Evolutionary conservation across 2,797 vertebrate species (phyloP), one percentile per base, ranked within the genome.

Genomic region (Pipistrellus nathusii): DNA sequence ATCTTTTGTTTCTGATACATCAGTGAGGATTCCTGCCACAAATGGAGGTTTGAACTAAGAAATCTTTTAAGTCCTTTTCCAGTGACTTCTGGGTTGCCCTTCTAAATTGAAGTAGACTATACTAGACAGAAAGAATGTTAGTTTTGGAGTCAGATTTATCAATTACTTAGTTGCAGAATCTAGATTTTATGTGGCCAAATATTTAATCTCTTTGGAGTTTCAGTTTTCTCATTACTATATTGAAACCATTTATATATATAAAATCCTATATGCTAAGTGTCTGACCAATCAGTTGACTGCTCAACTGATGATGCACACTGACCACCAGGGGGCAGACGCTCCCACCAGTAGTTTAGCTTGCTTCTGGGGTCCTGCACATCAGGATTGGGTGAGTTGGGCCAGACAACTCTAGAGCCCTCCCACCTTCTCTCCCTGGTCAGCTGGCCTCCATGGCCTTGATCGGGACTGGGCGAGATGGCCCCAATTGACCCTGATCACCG

Each of bases 111-210:
- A 75, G 6, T 77, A 66, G 20, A 91, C 13, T 41, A 1, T 53
- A 35, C 20, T 44, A 44, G 27, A 53, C 20, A 90, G 64, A 78
- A 78, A 90, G 69, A 83, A 66, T 3, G 68, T 32, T 91, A 27
- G n/a, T 92, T 90, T 90, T 73, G 55, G 27, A 92, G 35, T 81
- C 30, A 76, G 80, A 85, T 46, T 91, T 90, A 48, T 9, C 20
- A 76, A 62, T 86, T 66, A 90, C 20, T 76, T 38, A 89, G 30
- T 77, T 44, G 62, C 44, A 85, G 85, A 77, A 59, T 30, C 41
- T 92, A 81, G 25, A 35, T 80, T 76, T 68, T 89, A 32, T 78
- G 41, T 80, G 64, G 27, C 12, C 44, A 57, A 41, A 78, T 88
- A 41, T 53, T 57, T 90, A 91, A 69, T 85, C 48, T 85, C 53